Evolutionary conservation across 2,797 vertebrate genomes (phyloP).

Genomic region (Discoglossus pictus): DNA sequence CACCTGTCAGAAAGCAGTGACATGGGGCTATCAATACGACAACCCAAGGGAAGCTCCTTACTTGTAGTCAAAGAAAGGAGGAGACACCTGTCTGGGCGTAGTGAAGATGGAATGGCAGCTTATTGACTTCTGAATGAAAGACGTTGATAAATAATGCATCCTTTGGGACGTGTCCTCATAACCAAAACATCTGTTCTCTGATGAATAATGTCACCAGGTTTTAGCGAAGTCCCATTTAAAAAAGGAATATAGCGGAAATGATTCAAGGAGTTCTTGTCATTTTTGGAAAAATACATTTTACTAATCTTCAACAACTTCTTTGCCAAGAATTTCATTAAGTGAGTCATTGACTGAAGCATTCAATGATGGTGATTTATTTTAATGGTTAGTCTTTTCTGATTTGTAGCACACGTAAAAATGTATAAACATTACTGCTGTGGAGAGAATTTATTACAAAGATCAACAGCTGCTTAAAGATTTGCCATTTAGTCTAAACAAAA

Average conservation of each 20-base stretch:
- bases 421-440: too few relatives aligned
- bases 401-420: too few relatives aligned
- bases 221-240: conserved; percentile 40
- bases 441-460: too few relatives aligned
- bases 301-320: too few relatives aligned
- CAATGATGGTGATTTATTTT: conserved; percentile 2
- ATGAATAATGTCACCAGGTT: conserved; percentile 42
- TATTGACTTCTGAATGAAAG: conserved; percentile 56
- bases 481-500: too few relatives aligned
- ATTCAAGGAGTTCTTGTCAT: conserved; percentile 30
- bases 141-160: conserved; percentile 46
- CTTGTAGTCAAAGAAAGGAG: conserved; percentile 50
- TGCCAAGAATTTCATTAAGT: not conserved
- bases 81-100: conserved; percentile 56
- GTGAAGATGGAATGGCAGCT: conserved; percentile 51
- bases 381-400: too few relatives aligned
- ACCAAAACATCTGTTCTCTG: conserved; percentile 58
- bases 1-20: conserved; percentile 67
- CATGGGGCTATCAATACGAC: conserved; percentile 47
- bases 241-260: conserved; percentile 28
- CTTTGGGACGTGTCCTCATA: conserved; percentile 41
- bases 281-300: conserved; percentile 24
- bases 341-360: conserved; percentile 8
- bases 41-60: conserved; percentile 52
- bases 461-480: too few relatives aligned